Percentiles rank a stretch among this genome's conserved stretches.
These are phyloP conservation scores for Dipodomys stephensi DNA, from an alignment of 2,113 vertebrate genomes.

Conservation along the genomic window DNA sequence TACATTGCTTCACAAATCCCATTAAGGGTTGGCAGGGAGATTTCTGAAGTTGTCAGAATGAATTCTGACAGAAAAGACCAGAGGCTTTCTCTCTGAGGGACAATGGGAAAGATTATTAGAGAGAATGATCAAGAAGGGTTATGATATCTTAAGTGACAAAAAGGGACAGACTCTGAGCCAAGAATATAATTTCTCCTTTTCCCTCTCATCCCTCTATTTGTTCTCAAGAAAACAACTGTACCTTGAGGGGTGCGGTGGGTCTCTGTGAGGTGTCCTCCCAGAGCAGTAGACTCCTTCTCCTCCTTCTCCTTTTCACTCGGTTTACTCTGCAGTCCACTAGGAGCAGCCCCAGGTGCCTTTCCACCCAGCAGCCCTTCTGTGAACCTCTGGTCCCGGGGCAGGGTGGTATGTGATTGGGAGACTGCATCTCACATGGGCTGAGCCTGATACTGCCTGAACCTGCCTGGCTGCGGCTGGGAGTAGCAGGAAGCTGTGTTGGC, in stretches of 20 bases:
- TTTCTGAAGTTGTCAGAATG: background rate
- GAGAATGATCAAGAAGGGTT: background rate
- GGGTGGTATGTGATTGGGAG: conserved; percentile 83
- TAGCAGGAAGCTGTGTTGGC: conserved; percentile 70
- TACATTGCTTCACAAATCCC: conserved; percentile 9
- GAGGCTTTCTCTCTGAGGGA: background rate
- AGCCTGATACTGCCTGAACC: conserved; percentile 81
- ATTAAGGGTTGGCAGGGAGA: background rate
- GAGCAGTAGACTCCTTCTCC: background rate
- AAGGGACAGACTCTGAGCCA: conserved; percentile 56
- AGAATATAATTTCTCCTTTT: background rate
- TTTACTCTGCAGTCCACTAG: no score
- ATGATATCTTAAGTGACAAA: background rate
- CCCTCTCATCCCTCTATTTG: background rate
- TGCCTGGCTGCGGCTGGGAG: conserved; percentile 48
- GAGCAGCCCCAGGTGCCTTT: conserved; percentile 2
- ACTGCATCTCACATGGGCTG: conserved; percentile 80
- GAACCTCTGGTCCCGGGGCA: conserved; percentile 67
- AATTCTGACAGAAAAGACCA: conserved; percentile 39
- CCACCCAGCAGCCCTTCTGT: conserved; percentile 53
- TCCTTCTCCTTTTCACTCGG: background rate
- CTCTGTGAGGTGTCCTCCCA: conserved; percentile 46
- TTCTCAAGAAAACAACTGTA: background rate
- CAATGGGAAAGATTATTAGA: background rate
- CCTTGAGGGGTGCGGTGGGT: rapidly evolving